Percentiles rank a stretch among this genome's conserved stretches.
Conservation (phyloP, 2,113 vertebrate species). For the Oncorhynchus kisutch region DNA sequence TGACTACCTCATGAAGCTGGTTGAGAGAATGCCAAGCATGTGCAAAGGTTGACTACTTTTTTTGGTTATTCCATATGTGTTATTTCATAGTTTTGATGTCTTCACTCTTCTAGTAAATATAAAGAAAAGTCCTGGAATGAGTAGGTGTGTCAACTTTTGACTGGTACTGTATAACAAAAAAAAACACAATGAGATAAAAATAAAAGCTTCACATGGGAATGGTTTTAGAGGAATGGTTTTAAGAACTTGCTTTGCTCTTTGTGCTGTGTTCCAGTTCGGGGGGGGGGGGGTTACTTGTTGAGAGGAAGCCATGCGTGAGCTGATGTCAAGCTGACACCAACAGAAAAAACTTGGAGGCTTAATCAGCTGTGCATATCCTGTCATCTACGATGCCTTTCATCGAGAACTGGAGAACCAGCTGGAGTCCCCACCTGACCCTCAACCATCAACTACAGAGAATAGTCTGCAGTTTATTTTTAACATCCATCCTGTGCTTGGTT, state of each 20-base stretch:
- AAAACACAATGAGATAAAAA: not conserved
- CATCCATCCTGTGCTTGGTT: too few relatives aligned
- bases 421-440: conserved; percentile 5
- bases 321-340: conserved; percentile 11
- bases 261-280: not conserved
- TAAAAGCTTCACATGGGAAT: not conserved
- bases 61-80: too few relatives aligned
- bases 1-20: too few relatives aligned
- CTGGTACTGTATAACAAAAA: not conserved
- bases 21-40: too few relatives aligned
- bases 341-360: conserved; percentile 4
- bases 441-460: too few relatives aligned
- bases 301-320: conserved; percentile 9
- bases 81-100: too few relatives aligned
- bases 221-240: not conserved
- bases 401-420: conserved; percentile 17
- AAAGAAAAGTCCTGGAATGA: too few relatives aligned
- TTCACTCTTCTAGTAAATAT: too few relatives aligned
- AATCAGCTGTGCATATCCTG: conserved; percentile 13
- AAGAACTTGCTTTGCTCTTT: not conserved
- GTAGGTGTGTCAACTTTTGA: too few relatives aligned
- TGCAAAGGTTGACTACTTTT: too few relatives aligned
- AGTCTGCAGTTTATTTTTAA: too few relatives aligned
- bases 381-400: conserved; percentile 14
- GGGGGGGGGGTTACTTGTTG: not conserved